Base-by-base conservation (phyloP, 1,140 invertebrate species). In the Chelonus insularis region DNA sequence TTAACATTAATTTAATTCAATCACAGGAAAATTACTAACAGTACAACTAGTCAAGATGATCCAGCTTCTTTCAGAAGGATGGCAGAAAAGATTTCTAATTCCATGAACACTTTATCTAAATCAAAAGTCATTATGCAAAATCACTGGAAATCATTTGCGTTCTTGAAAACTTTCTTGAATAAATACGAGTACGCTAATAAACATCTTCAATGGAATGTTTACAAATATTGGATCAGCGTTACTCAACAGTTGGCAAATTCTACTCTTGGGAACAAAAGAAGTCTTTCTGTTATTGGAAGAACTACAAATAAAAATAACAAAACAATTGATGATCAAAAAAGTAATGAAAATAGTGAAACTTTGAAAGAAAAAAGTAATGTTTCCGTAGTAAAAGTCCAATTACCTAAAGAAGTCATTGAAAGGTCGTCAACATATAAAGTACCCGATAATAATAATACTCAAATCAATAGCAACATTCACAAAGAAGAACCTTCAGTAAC, bases 191-290 rank as follows among this genome's bases (percentile, higher is more conserved):
- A 73, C n/a, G n/a, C n/a, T 21, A 81, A 84, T n/a, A 83, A 81
- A 55, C 78, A 72, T 59, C 56, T 83, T 21, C 80, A 84, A 45
- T 72, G 81, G 29, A 65, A 74, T n/a, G 52, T 85, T 4, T 83
- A 77, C 50, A 85, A 83, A 66, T 81, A 86, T 61, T 84, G 84
- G 78, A 68, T 81, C 2, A 76, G 82, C 1, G 72, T 81, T 36
- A 64, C 86, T 20, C 80, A 85, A 63, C 83, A 74, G 66, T 54
- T 81, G 11, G 74, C 78, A 0, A 77, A 76, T 12, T 68, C 71
- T 0, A 74, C 76, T 50, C 70, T 77, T 3, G 65, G 78, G 47
- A 68, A 62, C 0, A 63, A 77, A 1, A 72, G 73, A 54, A 84
- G 78, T 55, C 71, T 79, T 61, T 79, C 81, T 25, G 66, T 75